Evolutionary conservation across 2,797 vertebrate species (phyloP).

Genomic region (Lycodopsis pacificus): DNA sequence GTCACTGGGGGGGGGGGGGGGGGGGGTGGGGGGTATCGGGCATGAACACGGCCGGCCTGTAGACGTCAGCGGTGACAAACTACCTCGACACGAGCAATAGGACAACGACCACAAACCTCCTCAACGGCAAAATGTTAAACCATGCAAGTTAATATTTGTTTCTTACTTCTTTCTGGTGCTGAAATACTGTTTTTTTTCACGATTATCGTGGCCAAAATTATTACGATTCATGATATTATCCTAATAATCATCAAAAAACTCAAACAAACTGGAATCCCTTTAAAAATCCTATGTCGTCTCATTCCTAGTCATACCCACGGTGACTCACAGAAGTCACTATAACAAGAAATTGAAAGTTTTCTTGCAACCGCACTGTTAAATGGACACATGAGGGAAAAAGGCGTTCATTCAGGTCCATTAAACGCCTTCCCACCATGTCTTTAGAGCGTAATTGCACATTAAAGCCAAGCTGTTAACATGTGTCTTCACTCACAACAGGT

Average conservation of each 20-base stretch:
- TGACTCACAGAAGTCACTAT: too few species aligned
- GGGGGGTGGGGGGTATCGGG: constrained; percentile 42
- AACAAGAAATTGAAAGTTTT: too few species aligned
- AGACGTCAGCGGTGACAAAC: constrained; percentile 76
- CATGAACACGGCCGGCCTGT: constrained; percentile 58
- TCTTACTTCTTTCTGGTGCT: not conserved
- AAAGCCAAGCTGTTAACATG: constrained; percentile 1
- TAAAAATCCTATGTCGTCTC: too few species aligned
- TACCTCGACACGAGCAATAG: not conserved
- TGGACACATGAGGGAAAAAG: not conserved
- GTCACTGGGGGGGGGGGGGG: too few species aligned
- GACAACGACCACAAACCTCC: constrained; percentile 4
- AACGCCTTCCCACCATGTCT: not conserved
- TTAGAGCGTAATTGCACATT: constrained; percentile 7
- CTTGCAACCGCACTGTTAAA: not conserved
- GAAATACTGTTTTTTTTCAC: not conserved
- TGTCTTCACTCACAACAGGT: constrained; percentile 12
- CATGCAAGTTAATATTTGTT: too few species aligned
- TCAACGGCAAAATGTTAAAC: not conserved
- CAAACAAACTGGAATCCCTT: too few species aligned
- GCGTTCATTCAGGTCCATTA: not conserved
- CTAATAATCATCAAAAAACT: too few species aligned
- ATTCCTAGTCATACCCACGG: too few species aligned
- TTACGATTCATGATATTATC: too few species aligned
- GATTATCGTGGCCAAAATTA: too few species aligned